Conservation (phyloP, 2,113 vertebrate genomes). For the Centropus unirufus region DNA sequence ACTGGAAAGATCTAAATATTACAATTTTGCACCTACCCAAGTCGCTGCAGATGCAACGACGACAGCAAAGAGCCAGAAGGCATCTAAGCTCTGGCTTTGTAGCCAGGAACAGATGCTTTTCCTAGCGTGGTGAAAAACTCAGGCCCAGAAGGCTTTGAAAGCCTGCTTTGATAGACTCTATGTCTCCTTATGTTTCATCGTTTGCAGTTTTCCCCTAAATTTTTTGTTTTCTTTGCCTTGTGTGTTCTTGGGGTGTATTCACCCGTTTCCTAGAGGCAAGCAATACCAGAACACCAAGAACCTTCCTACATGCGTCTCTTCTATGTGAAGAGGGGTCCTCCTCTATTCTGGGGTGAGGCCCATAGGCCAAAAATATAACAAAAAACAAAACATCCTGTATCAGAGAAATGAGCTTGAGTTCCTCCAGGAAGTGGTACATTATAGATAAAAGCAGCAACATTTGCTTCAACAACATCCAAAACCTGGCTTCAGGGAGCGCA, state of each 20-base stretch:
- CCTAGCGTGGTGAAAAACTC: accelerated
- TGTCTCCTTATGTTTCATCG: neutral
- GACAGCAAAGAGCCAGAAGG: neutral
- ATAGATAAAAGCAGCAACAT: neutral
- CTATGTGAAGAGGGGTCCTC: neutral
- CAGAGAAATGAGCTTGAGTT: neutral
- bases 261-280: neutral
- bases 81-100: neutral
- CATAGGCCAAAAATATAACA: neutral
- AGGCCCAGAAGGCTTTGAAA: neutral
- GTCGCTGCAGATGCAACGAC: neutral
- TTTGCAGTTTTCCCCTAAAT: neutral
- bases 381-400: neutral
- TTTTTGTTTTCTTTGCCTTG: neutral
- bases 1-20: neutral
- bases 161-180: neutral
- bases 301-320: neutral
- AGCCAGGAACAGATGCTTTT: neutral
- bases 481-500: neutral
- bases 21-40: neutral
- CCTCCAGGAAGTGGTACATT: accelerated
- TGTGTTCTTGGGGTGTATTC: neutral
- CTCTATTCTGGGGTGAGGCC: neutral
- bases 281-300: neutral
- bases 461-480: accelerated